Base-by-base conservation (phyloP, 2,888 invertebrate genomes). In the Netelia melanura region DNA sequence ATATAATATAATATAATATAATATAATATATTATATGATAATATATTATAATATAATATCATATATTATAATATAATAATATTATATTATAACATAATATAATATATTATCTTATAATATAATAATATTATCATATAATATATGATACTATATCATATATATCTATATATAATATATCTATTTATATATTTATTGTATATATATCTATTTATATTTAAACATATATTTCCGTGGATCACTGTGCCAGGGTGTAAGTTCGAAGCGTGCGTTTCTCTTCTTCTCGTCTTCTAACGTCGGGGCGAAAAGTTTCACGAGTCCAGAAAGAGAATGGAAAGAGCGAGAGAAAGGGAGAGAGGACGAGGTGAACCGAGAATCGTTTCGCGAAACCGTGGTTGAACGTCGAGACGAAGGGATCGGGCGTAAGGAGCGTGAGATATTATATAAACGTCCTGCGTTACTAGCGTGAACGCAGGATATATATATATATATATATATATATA, bases 391-490 rank as follows among this genome's bases (percentile, higher is more conserved):
- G 70, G 71, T 70, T 62, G 67, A 68, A 56, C 23, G 64, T 74
- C 62, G 68, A 58, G 76, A 68, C 48, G 77, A 80, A 74, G 74
- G 62, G 65, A 83, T 85, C 81, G 86, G 81, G 54, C 61, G 62
- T 48, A 74, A 82, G 76, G 77, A 84, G 81, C 86, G 86, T 79
- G 86, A 84, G 86, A 84, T 86, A 84, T 86, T 71, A 67, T 81
- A 74, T 81, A 78, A 81, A 71, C 81, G 79, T 79, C 82, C 71
- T 25, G 82, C 23, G 61, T 56, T 61, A 77, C 83, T 75, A 78
- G 68, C 44, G 30, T 52, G 3, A 56, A 74, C 71, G 25, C 48
- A 30, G 30, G 30, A 61, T 30, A 43, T 38, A 30, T 3, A 21
- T 44, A 17, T 38, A 61, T 44, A 17, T 61, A 48, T 62, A 44